Evolutionary conservation across 2,113 vertebrate genomes (phyloP), one percentile per base, ranked within the genome.

Genomic region (Synchiropus splendidus): DNA sequence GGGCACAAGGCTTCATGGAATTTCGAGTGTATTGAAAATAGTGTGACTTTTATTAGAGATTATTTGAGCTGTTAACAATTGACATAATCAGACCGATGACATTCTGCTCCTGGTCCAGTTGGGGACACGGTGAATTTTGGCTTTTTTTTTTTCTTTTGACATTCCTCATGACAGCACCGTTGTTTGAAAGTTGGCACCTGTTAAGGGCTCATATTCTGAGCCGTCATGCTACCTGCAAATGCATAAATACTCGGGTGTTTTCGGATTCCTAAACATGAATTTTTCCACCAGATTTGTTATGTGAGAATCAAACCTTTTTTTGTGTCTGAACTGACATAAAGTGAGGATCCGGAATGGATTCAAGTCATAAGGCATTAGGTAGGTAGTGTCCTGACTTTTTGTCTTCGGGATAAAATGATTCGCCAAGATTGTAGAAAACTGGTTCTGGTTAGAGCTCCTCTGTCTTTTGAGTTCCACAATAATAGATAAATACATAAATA

Each of bases 311-410:
- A 42, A 62, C 32, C 16, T 16, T 2, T 59, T 46, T 12, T 34
- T 36, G 21, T 27, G 15, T 47, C 16, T 59, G 17, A 36, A 45
- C 35, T 32, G 48, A 52, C 45, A 51, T 42, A 41, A 60, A 12
- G 31, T 52, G 43, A 61, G 42, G 48, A 56, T 67, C 57, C 59
- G 67, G 70, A 79, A 78, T 77, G 64, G 56, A 63, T 69, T 27
- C 42, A 73, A 64, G 61, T 77, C 65, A 70, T 83, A 82, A 83
- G 81, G 78, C 80, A 78, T 75, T 77, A 48, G 72, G 76, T 70
- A 66, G 45, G 48, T n/a, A n/a, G n/a, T n/a, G 51, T 80, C 66
- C 74, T 73, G 74, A 75, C 56, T 59, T 39, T 45, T 33, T 12
- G 12, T 27, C 21, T 8, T 8, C 21, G 21, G 21, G 21, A 27